phyloP scores from a whole-genome alignment of 2,888 invertebrate genomes.

The Macrophya annulata region DNA sequence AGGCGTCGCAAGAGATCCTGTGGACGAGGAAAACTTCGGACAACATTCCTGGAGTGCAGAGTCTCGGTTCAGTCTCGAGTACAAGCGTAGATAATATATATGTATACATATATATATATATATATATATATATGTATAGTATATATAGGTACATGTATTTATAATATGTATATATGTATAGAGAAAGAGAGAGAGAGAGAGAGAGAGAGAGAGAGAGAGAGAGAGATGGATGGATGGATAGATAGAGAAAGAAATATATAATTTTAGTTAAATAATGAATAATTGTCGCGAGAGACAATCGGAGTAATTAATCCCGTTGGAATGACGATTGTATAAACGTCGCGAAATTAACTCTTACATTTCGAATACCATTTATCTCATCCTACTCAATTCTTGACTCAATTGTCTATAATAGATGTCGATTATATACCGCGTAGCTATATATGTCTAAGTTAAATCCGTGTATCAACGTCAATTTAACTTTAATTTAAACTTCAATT shows the following conservation, averaged over 20 bases:
- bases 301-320: background rate
- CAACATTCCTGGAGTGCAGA: constrained; percentile 37
- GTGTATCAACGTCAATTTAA: background rate
- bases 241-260: background rate
- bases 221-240: background rate
- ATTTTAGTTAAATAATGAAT: background rate
- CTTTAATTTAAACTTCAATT: constrained; percentile 14
- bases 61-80: background rate
- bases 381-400: background rate
- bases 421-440: background rate
- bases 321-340: background rate
- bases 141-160: background rate
- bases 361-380: constrained; percentile 12
- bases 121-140: background rate
- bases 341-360: background rate
- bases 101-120: background rate
- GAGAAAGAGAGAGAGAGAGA: background rate
- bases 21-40: constrained; percentile 31
- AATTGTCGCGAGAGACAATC: constrained; percentile 6
- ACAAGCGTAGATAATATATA: background rate
- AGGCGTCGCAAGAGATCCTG: constrained; percentile 19
- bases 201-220: background rate
- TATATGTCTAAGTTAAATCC: background rate
- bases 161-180: too few species aligned
- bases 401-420: constrained; percentile 1